A percentile compares a stretch with the other conserved stretches of the same genome.
Evolutionary conservation across 2,888 invertebrate genomes (phyloP).

Genomic region (Oligia latruncula): DNA sequence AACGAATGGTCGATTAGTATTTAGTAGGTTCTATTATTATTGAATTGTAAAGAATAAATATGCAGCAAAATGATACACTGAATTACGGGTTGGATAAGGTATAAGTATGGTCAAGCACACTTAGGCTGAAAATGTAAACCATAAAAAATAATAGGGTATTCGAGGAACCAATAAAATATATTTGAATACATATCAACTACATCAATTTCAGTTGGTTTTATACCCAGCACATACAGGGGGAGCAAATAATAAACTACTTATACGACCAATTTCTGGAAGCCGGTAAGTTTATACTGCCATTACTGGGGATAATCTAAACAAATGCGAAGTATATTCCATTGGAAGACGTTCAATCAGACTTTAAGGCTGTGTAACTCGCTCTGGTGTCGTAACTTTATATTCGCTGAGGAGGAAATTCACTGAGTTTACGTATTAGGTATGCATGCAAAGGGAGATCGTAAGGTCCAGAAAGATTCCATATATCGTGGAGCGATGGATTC

Average conservation of each 20-base stretch:
- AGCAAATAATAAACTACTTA: conserved; percentile 68
- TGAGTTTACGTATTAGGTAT: conserved; percentile 78
- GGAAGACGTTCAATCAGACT: conserved; percentile 80
- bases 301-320: conserved; percentile 80
- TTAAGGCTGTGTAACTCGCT: conserved; percentile 74
- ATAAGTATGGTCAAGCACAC: conserved; percentile 12
- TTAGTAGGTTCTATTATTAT: background rate
- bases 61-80: background rate
- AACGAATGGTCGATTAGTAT: conserved; percentile 2
- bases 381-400: conserved; percentile 82
- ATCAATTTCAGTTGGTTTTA: conserved; percentile 55
- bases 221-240: conserved; percentile 45
- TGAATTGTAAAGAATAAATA: background rate
- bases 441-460: conserved; percentile 80
- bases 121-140: conserved; percentile 20
- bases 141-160: conserved; percentile 38
- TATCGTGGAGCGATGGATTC: conserved; percentile 49
- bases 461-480: conserved; percentile 73
- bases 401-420: conserved; percentile 79
- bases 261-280: conserved; percentile 67
- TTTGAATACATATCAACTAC: conserved; percentile 48
- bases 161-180: conserved; percentile 42
- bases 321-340: conserved; percentile 77
- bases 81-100: conserved; percentile 22
- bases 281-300: conserved; percentile 72